Base-by-base conservation (phyloP, 2,888 invertebrate genomes). In the Trypoxylon attenuatum region DNA sequence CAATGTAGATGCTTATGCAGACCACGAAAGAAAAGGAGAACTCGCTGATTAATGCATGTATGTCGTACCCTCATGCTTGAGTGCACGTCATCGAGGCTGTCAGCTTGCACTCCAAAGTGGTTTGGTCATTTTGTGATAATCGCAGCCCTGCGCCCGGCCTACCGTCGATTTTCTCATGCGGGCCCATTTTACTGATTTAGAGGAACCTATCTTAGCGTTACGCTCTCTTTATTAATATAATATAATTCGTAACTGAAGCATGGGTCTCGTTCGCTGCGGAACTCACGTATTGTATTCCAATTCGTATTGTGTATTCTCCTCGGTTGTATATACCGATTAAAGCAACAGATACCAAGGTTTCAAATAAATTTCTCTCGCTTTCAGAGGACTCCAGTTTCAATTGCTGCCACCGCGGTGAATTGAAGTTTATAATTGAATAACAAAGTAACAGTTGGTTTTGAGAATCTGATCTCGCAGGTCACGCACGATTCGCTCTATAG, bases 101-200 rank as follows among this genome's bases (percentile, higher is more conserved):
- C 46, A 53, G 46, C 49, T 51, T 29, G 53, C 53, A 58, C 46
- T 53, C 59, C 18, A 38, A 43, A 64, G 66, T 56, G 41, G 58
- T 63, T 61, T 63, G 68, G 62, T 54, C 50, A 68, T 72, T 72
- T 65, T 47, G 46, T 68, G 63, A 72, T 61, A 65, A 67, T 73
- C 42, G 57, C 55, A 25, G 27, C 43, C 43, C 51, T 39, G 8
- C 19, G 38, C 18, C 39, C 41, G 50, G 39, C 21, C 56, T 46
- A 60, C 27, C 13, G 39, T 29, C 27, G 29, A 29, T 64, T 71
- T 74, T 72, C 76, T 59, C 75, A 80, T 80, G 80, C 80, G 80
- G 80, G 80, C 53, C 56, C 60, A 75, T 64, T 78, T 69, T 73
- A 61, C 42, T 25, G 45, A 54, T 72, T 60, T 65, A 42, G 64